Evolutionary conservation across 2,113 vertebrate species (phyloP).

Genomic region (Ictalurus punctatus): DNA sequence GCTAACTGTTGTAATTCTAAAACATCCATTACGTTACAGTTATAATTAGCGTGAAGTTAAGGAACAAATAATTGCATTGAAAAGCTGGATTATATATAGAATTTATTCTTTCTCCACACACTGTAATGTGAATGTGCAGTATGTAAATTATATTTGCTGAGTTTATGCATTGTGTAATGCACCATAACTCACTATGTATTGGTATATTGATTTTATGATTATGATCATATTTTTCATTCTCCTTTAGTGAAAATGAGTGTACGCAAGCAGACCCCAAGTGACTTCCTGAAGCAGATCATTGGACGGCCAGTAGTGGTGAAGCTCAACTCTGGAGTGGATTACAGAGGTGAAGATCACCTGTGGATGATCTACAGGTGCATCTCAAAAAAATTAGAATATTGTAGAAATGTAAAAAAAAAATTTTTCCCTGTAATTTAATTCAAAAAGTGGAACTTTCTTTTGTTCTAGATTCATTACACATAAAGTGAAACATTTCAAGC

Average conservation of each 20-base stretch:
- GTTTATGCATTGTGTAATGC: background rate
- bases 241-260: constrained; percentile 84
- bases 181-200: background rate
- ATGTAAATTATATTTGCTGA: background rate
- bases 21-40: too few species aligned
- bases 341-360: constrained; percentile 80
- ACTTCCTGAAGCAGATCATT: constrained; percentile 99
- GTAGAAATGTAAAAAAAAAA: too few species aligned
- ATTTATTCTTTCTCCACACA: background rate
- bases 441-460: too few species aligned
- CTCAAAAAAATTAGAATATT: too few species aligned
- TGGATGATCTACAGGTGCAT: background rate
- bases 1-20: too few species aligned
- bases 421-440: too few species aligned
- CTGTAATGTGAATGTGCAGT: background rate
- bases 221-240: background rate
- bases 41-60: background rate
- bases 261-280: constrained; percentile 96
- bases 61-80: background rate
- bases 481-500: too few species aligned
- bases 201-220: background rate
- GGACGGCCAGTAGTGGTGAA: constrained; percentile 97
- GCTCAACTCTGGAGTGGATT: constrained; percentile 97
- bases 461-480: too few species aligned
- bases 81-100: background rate